Base-by-base conservation (phyloP, 1,140 invertebrate species). In the Babylonia areolata region DNA sequence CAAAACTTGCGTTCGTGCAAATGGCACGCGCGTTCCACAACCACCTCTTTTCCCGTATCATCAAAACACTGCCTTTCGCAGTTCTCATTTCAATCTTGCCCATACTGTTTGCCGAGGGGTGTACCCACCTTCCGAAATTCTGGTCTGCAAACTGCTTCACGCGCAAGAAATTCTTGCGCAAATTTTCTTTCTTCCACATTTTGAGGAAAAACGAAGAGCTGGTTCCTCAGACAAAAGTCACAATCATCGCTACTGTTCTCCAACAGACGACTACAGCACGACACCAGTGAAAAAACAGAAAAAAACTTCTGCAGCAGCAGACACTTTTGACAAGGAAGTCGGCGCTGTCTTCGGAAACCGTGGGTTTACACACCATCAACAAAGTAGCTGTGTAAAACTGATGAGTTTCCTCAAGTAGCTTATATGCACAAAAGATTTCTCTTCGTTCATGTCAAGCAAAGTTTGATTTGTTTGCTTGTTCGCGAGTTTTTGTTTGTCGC, bases 101-200 rank as follows among this genome's bases (percentile, higher is more conserved):
- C n/a, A n/a, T n/a, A n/a, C n/a, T n/a, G n/a, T n/a, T n/a, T n/a
- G n/a, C n/a, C n/a, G 20, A 51, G 58, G 58, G 79, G 81, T 81
- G 77, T 84, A 89, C 90, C 95, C 96, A 97, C 97, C 97, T 97
- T 93, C 97, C 96, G 95, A 98, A 97, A 86, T 97, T 97, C 95
- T 97, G 97, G 95, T 97, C 97, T 88, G 97, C 97, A 81, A 97
- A 95, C 94, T 98, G 97, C 94, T 97, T 97, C 78, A 97, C 97
- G 90, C 97, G 96, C 94, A 97, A 96, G 94, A 98, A 97, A 94
- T 97, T 97, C 95, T 97, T 97, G 95, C 97, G 86, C 51, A 94
- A 78, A 89, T 93, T 93, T 80, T 93, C 93, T 84, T 91, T 91
- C 81, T 94, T 93, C 85, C 91, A 92, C 93, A 94, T 94, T 78